Evolutionary conservation across 23 tunicate species (phyloP).

Genomic region (Styela clava): DNA sequence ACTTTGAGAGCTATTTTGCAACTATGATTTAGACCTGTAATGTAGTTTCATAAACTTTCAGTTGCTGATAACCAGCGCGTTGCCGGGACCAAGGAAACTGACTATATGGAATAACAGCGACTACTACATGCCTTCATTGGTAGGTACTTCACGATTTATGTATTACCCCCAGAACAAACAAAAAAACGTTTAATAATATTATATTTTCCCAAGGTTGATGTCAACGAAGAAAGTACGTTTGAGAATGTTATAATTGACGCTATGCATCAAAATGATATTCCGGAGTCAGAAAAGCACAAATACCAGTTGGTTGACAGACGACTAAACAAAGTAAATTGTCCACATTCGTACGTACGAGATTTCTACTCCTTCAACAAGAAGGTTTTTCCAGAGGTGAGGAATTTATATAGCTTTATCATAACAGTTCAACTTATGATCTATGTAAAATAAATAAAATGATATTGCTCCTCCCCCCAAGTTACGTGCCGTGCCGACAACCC

Average conservation of each 20-base stretch:
- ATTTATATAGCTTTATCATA: background rate
- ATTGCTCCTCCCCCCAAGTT: too few relatives aligned
- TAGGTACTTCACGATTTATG: too few relatives aligned
- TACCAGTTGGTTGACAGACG: constrained; percentile 59
- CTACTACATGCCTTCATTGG: constrained; percentile 64
- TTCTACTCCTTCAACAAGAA: constrained; percentile 61
- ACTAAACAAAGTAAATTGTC: constrained; percentile 38
- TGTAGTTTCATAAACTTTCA: too few relatives aligned
- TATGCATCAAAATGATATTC: background rate
- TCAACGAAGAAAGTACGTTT: constrained; percentile 58
- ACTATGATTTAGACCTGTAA: too few relatives aligned
- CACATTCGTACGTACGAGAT: constrained; percentile 81
- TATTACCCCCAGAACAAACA: too few relatives aligned
- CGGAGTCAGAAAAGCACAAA: constrained; percentile 29
- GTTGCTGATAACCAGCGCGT: constrained; percentile 61
- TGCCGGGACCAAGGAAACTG: constrained; percentile 65
- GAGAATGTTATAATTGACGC: constrained; percentile 58
- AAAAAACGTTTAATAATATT: too few relatives aligned
- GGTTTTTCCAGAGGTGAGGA: constrained; percentile 43
- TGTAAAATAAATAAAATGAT: too few relatives aligned
- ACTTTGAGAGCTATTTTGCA: too few relatives aligned
- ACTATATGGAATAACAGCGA: constrained; percentile 45
- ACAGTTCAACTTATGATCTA: too few relatives aligned
- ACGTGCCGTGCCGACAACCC: too few relatives aligned
- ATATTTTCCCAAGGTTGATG: too few relatives aligned